Conservation (phyloP, 2,888 invertebrate genomes). For the Stenolophus ochropezus region DNA sequence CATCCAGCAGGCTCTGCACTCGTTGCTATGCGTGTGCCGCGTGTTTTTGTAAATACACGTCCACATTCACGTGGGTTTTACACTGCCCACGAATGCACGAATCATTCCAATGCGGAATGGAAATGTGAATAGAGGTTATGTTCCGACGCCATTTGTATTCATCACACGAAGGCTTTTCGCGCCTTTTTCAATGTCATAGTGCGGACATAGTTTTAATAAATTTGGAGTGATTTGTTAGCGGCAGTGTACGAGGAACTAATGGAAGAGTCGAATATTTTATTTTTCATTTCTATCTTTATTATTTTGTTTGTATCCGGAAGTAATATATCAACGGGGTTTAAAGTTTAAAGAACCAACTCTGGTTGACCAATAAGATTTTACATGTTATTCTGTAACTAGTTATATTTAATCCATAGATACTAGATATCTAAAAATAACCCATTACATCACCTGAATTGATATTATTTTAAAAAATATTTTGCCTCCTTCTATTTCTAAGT, state of each 20-base stretch:
- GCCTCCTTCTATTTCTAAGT: too few relatives aligned
- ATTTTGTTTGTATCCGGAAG: too few relatives aligned
- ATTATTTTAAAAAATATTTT: too few relatives aligned
- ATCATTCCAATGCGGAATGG: neutral
- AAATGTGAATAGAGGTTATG: neutral
- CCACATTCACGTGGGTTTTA: neutral
- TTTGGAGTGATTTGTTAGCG: neutral
- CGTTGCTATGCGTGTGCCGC: neutral
- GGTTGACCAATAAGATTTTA: too few relatives aligned
- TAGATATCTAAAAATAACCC: too few relatives aligned
- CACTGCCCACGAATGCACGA: neutral
- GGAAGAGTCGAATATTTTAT: neutral
- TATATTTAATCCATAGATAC: too few relatives aligned
- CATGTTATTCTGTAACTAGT: too few relatives aligned
- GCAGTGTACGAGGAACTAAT: neutral
- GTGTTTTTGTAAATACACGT: neutral
- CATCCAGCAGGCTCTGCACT: neutral
- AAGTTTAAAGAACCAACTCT: too few relatives aligned
- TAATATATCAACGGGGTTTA: too few relatives aligned
- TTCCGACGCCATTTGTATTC: neutral
- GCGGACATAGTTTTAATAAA: neutral
- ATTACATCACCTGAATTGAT: too few relatives aligned
- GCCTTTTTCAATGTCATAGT: neutral
- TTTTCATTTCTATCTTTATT: too few relatives aligned
- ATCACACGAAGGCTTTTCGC: neutral